Evolutionary conservation across 2,113 vertebrate species (phyloP).

Genomic region (Vulpes vulpes): DNA sequence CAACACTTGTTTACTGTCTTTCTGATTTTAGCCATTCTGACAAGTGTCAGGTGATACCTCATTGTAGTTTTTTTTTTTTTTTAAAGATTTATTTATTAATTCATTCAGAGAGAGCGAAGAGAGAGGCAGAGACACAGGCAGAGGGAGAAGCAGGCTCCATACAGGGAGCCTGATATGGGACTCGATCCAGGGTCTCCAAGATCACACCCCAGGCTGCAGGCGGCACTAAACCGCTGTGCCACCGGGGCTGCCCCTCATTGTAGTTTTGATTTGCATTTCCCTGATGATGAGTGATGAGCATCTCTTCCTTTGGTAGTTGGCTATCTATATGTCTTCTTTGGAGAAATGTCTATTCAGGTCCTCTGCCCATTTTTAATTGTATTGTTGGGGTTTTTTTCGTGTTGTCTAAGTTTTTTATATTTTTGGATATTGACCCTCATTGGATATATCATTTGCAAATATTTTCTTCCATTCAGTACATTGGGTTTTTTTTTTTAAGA

Average conservation of each 20-base stretch:
- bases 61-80: neutral
- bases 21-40: neutral
- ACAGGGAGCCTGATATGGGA: too few species aligned
- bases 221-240: too few species aligned
- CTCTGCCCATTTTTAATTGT: neutral
- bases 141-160: too few species aligned
- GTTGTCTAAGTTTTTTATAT: neutral
- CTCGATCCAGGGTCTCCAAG: too few species aligned
- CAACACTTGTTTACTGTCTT: neutral
- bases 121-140: too few species aligned
- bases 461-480: neutral
- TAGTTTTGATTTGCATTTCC: neutral
- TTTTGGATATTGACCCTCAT: neutral
- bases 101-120: too few species aligned
- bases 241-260: neutral
- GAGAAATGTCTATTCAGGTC: neutral
- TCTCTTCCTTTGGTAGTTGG: neutral
- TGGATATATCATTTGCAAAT: neutral
- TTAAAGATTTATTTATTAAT: too few species aligned
- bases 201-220: too few species aligned
- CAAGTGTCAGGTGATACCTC: neutral
- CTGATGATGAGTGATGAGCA: neutral
- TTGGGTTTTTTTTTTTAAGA: neutral
- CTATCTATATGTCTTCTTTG: neutral
- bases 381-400: neutral